Evolutionary conservation across 2,797 vertebrate genomes (phyloP).

Genomic region (Centropyge bicolor): DNA sequence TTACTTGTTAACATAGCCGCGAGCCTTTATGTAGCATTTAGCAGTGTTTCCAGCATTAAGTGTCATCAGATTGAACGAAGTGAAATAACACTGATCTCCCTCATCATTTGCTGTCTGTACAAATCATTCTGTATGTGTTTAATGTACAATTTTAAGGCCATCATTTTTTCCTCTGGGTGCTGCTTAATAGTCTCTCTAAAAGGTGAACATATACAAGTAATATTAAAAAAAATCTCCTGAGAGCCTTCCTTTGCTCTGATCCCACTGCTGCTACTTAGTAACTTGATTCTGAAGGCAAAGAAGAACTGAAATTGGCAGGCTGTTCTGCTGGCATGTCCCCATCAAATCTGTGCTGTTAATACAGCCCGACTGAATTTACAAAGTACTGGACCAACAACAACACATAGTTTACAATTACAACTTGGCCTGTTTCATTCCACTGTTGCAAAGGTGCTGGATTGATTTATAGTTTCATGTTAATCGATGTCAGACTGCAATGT

Average conservation of each 20-base stretch:
- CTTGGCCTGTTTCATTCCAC: slow-evolving; percentile 15
- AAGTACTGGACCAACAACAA: slow-evolving; percentile 38
- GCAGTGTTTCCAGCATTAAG: background rate
- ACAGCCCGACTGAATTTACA: slow-evolving; percentile 42
- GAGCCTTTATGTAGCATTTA: background rate
- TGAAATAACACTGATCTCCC: background rate
- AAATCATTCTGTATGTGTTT: background rate
- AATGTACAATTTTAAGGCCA: background rate
- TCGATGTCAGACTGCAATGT: background rate
- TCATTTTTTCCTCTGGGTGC: no score
- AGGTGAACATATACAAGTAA: background rate
- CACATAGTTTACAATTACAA: slow-evolving; percentile 24
- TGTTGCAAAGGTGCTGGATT: background rate
- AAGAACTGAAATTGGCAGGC: slow-evolving; percentile 41
- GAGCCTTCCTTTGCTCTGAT: slow-evolving; percentile 15
- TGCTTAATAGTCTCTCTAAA: background rate
- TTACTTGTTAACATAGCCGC: background rate
- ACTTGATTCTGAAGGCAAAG: slow-evolving; percentile 51
- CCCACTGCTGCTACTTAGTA: slow-evolving; percentile 24
- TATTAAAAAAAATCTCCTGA: slow-evolving; percentile 8
- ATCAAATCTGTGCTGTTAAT: slow-evolving; percentile 77
- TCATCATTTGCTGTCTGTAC: background rate
- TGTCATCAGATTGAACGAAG: background rate
- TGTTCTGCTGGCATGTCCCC: slow-evolving; percentile 64
- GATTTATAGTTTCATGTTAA: background rate